Base-by-base conservation (phyloP, 92 coral and sea anemone species). In the Porites rus region DNA sequence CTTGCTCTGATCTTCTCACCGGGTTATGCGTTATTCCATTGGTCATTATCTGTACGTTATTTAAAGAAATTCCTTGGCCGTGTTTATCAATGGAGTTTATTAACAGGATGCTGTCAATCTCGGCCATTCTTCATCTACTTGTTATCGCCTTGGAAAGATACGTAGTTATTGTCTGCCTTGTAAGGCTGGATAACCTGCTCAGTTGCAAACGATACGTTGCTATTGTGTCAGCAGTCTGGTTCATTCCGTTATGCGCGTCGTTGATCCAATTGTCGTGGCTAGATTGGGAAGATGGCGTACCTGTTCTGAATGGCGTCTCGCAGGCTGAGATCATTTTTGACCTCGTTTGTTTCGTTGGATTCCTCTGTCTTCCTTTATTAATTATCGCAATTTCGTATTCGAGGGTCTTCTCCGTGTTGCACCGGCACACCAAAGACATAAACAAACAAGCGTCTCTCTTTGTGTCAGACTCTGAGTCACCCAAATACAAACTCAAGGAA, bases 121-220 rank as follows among this genome's bases (percentile, higher is more conserved):
- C 93, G 59, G 84, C 95, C n/a, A 87, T 92, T 86, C 71, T 92
- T 20, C 92, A 92, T 75, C 71, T 92, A 64, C 51, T 92, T 38
- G 87, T 89, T 72, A 86, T 92, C 78, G 88, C 95, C 4, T 66
- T 92, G 10, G 95, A 92, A 74, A 67, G 95, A 10, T 92, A 92
- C 67, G 52, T 89, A 12, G 92, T 87, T 8, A 92, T 92, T 6
- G 87, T 89, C 8, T 84, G 74, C 66, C 89, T 68, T 0, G 52
- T 89, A 2, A 76, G 51, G 65, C 78, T 56, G 51, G 59, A 54
- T 11, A 25, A 69, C 65, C 65, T 86, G 14, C 78, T 86, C 51
- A 78, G 86, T 18, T 76, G 51, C 46, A 75, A 77, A 43, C 76
- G 75, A 53, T 69, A 69, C 61, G 52, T 74, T 65, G 73, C 58